These are phyloP conservation scores for Drosophila cardini DNA, from an alignment of 1,140 invertebrate species.

Conservation along the genomic window DNA sequence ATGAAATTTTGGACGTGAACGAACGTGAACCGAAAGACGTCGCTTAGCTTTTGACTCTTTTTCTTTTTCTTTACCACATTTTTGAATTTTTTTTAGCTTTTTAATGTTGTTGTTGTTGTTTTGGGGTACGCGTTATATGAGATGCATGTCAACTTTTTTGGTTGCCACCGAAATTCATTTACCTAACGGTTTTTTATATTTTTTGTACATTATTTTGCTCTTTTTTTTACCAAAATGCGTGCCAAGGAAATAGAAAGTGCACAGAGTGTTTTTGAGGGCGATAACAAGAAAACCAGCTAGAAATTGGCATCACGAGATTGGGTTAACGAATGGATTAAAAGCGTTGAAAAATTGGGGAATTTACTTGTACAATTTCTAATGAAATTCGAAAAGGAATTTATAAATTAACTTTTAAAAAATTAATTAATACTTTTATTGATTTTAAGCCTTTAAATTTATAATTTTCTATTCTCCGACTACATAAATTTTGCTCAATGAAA, in stretches of 20 bases:
- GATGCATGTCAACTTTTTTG: conserved; percentile 76
- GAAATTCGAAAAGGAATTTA: neutral
- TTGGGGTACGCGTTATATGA: conserved; percentile 72
- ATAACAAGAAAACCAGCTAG: conserved; percentile 41
- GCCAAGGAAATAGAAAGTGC: conserved; percentile 67
- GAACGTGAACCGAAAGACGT: conserved; percentile 64
- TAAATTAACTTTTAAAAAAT: no score
- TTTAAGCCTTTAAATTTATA: no score
- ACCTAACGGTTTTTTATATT: conserved; percentile 60
- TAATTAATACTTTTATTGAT: no score
- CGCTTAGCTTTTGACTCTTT: conserved; percentile 43
- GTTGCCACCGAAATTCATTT: conserved; percentile 71
- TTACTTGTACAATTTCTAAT: neutral
- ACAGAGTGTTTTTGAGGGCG: conserved; percentile 24
- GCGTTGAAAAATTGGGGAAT: neutral
- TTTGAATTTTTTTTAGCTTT: neutral
- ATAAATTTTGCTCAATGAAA: neutral
- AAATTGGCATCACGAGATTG: conserved; percentile 13
- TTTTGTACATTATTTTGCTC: conserved; percentile 29
- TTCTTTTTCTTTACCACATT: conserved; percentile 17
- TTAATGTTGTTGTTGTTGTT: conserved; percentile 14
- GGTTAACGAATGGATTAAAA: neutral
- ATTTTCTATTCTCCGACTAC: no score
- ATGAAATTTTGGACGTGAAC: conserved; percentile 68
- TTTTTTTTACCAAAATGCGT: conserved; percentile 48